Conservation (phyloP, 2,113 vertebrate species). For the Proterorhinus semilunaris region DNA sequence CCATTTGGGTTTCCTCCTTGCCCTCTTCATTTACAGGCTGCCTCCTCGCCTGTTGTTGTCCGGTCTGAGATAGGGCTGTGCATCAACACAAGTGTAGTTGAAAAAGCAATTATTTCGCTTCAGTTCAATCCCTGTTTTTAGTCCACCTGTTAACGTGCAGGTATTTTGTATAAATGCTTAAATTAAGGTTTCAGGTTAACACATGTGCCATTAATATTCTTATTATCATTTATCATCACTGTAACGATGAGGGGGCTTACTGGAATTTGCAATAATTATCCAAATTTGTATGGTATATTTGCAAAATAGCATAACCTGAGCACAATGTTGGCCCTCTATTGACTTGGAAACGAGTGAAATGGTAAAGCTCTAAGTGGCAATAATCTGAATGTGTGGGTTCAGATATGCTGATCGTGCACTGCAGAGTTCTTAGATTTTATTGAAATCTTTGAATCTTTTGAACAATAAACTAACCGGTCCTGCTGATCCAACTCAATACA, state of each 20-base stretch:
- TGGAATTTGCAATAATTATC: too few relatives aligned
- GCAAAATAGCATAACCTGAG: not conserved
- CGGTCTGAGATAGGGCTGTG: conserved; percentile 23
- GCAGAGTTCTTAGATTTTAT: not conserved
- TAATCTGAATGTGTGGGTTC: not conserved
- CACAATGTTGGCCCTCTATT: not conserved
- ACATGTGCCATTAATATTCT: too few relatives aligned
- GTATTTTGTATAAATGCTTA: too few relatives aligned
- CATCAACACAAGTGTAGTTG: conserved; percentile 45
- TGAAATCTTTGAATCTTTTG: conserved; percentile 29
- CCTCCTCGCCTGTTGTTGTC: conserved; percentile 4
- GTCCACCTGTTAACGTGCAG: conserved; percentile 28
- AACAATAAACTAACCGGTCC: conserved; percentile 38
- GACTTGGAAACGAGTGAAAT: not conserved
- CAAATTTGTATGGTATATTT: not conserved
- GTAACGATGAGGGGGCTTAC: too few relatives aligned
- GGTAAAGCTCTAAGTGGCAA: not conserved
- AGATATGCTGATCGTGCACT: not conserved
- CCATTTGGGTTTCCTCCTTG: conserved; percentile 16
- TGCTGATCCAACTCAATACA: conserved; percentile 34
- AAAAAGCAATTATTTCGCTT: conserved; percentile 60
- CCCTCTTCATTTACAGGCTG: conserved; percentile 6
- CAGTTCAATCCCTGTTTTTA: conserved; percentile 23
- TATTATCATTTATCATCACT: too few relatives aligned
- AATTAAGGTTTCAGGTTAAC: too few relatives aligned